Conservation (phyloP, 2,113 vertebrate genomes). For the Entelurus aequoreus region DNA sequence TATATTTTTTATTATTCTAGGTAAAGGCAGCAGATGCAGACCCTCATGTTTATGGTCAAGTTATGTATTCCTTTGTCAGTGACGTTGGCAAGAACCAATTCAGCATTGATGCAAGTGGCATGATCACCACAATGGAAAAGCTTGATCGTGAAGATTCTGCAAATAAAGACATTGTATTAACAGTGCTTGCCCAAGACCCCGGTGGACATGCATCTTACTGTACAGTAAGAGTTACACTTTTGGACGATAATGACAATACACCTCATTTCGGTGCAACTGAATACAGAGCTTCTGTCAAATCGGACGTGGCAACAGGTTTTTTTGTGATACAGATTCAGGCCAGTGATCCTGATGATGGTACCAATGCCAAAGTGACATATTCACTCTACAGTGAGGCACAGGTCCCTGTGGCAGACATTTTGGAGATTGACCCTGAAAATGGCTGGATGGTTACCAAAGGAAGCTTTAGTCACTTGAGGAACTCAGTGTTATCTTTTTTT, state of each 20-base stretch:
- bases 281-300: conserved; percentile 87
- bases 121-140: conserved; percentile 83
- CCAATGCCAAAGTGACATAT: conserved; percentile 87
- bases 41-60: conserved; percentile 79
- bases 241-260: conserved; percentile 92
- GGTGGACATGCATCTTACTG: conserved; percentile 86
- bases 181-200: conserved; percentile 82
- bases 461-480: conserved; percentile 83
- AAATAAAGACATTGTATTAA: conserved; percentile 79
- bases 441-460: conserved; percentile 97
- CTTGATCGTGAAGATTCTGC: conserved; percentile 83
- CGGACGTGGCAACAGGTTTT: conserved; percentile 83
- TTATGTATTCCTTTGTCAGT: conserved; percentile 85
- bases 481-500: conserved; percentile 90
- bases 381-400: conserved; percentile 93
- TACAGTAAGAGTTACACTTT: conserved; percentile 80
- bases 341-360: conserved; percentile 83
- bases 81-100: conserved; percentile 88
- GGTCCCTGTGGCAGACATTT: conserved; percentile 80
- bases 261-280: conserved; percentile 82
- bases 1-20: conserved; percentile 22
- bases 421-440: conserved; percentile 95
- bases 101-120: conserved; percentile 81
- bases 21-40: conserved; percentile 87
- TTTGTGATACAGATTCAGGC: conserved; percentile 92